phyloP scores from a whole-genome alignment of 2,888 invertebrate species.

The Apamea crenata region DNA sequence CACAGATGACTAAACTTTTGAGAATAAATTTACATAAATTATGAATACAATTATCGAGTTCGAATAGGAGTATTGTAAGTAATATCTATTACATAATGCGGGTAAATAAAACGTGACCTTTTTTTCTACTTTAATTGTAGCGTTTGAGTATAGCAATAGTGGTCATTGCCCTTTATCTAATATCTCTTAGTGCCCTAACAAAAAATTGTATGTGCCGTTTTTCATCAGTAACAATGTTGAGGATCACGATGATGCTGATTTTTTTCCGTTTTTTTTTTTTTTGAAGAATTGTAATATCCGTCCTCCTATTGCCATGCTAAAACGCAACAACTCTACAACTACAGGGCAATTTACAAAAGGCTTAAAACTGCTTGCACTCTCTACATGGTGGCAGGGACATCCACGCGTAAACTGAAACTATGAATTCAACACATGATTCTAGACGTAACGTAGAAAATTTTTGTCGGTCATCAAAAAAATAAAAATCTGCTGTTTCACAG shows the following conservation, averaged over 20 bases:
- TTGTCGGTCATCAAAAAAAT: not conserved
- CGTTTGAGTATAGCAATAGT: not conserved
- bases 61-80: not conserved
- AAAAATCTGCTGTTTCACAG: not conserved
- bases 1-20: slow-evolving; percentile 27
- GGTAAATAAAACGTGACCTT: slow-evolving; percentile 6
- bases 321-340: not conserved
- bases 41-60: slow-evolving; percentile 14
- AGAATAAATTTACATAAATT: slow-evolving; percentile 30
- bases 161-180: not conserved
- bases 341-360: not conserved
- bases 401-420: not conserved
- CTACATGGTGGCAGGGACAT: not conserved
- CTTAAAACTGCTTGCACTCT: not conserved
- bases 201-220: too few relatives aligned
- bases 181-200: not conserved
- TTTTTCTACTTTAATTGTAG: not conserved
- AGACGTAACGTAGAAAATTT: not conserved
- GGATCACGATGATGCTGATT: not conserved
- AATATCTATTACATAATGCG: slow-evolving; percentile 18
- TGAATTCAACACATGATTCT: not conserved
- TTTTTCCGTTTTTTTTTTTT: not conserved
- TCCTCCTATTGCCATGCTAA: not conserved
- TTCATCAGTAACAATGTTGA: not conserved
- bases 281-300: not conserved